Percentiles rank a stretch among this genome's conserved stretches.
Evolutionary conservation across 1,140 invertebrate genomes (phyloP).

Genomic region (Drosophila virilis): DNA sequence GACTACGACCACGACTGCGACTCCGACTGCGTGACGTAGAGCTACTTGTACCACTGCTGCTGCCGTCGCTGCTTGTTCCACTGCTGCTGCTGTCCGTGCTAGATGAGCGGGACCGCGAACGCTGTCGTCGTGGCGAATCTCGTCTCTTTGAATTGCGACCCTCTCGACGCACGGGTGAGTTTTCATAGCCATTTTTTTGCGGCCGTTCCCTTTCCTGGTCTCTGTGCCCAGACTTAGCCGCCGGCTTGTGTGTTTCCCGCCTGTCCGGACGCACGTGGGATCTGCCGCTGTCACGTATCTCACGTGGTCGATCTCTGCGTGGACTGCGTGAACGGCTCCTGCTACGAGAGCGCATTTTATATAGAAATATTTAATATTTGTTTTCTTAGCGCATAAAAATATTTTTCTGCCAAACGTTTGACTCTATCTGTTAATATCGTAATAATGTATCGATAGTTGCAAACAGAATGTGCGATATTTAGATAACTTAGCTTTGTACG

Average conservation of each 20-base stretch:
- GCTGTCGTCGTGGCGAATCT: conserved; percentile 7
- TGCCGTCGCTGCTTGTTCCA: conserved; percentile 21
- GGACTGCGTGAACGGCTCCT: conserved; percentile 50
- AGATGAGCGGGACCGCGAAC: conserved; percentile 34
- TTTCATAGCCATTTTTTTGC: conserved; percentile 10
- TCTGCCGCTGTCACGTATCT: conserved; percentile 27
- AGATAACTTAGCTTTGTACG: neutral
- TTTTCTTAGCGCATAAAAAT: neutral
- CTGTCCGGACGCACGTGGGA: conserved; percentile 26
- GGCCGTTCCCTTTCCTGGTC: conserved; percentile 25
- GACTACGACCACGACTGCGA: conserved; percentile 11
- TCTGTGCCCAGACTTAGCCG: conserved; percentile 16
- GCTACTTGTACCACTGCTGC: conserved; percentile 21
- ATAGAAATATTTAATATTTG: neutral
- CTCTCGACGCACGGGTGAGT: neutral
- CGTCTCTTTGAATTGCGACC: conserved; percentile 25
- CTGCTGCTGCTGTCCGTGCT: conserved; percentile 38
- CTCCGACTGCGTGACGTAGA: conserved; percentile 28
- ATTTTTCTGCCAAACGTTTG: conserved; percentile 32
- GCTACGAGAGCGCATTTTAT: conserved; percentile 61
- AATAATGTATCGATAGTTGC: neutral
- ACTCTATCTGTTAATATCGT: conserved; percentile 3
- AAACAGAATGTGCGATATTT: neutral
- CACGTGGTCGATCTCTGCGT: conserved; percentile 35
- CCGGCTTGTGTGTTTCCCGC: conserved; percentile 13